Base-by-base conservation (phyloP, 1,140 invertebrate species). In the Helicoverpa zea region DNA sequence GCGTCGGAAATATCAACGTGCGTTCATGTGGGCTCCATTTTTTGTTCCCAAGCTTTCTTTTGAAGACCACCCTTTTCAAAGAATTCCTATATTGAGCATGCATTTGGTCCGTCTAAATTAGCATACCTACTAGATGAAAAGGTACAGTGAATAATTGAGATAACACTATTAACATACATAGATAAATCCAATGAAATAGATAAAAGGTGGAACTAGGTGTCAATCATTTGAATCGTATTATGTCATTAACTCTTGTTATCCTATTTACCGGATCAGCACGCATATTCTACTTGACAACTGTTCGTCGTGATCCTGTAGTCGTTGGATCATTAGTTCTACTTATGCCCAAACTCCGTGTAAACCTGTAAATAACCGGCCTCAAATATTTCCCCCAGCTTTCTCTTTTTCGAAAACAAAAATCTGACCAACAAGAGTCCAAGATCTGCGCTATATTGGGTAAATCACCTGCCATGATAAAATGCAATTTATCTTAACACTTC, bases 331-430 rank as follows among this genome's bases (percentile, higher is more conserved):
- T 7, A 43, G 5, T 43, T 43, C 35, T 43, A 43, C 35, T 43
- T 43, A 7, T 9, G 7, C 49, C 66, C 47, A 70, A 70, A 70
- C 14, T n/a, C 13, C 14, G n/a, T 18, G 4, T 68, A 49, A 66
- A 70, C 66, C 66, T 29, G 66, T 70, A 70, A 70, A 18, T 64
- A 29, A 35, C 66, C 7, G 49, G n/a, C 66, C 68, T 51, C 5
- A 51, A 16, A 18, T 13, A 14, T 52, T 72, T 72, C 35, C 68
- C 49, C 16, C 49, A 52, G 68, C 68, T 72, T 72, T 72, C 68
- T 72, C 68, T 72, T 72, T 54, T 54, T 52, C 29, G 59, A 66
- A 66, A 35, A 30, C 47, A 70, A 70, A 70, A 70, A 52, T 72
- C 66, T 70, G 18, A 51, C 47, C 49, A 10, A 51, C 14, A 52